Evolutionary conservation across 2,797 vertebrate species (phyloP), one percentile per base, ranked within the genome.

Genomic region (Myotis planiceps): DNA sequence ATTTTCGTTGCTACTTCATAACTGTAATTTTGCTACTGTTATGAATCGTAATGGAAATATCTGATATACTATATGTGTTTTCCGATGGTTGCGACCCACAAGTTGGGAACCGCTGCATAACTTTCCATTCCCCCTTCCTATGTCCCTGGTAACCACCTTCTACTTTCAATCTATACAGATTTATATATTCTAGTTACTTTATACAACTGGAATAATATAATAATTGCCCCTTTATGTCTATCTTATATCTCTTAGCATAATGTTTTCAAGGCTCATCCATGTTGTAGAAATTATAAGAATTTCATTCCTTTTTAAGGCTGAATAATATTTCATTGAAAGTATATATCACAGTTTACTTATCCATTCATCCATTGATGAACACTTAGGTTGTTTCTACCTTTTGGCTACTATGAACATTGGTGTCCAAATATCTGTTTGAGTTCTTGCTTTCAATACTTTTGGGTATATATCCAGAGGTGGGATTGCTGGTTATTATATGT

Each of bases 231-330:
- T 78, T 47, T 75, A 23, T n/a, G 19, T 37, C 37, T 27, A 37
- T 23, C 34, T 65, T 65, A 25, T 25, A 37, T 42, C 2, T 42
- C 4, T 78, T 74, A 29, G 9, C 37, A 58, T 58, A n/a, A 15
- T 39, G 27, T 47, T 88, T 74, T 76, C 60, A 75, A 82, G 45
- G 23, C 84, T 84, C n/a, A 34, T 79, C 29, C n/a, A 74, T 14
- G 18, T 34, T 84, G 32, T 29, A 78, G 75, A 7, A 66, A 25
- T 34, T 7, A 69, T 34, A 21, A 75, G 81, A 34, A 65, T 39
- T 95, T 75, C 60, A 75, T 39, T 82, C 21, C n/a, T 93, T 76
- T 93, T 65, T 42, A 86, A 83, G 66, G 25, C 3, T 78, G 60
- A 81, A 25, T 79, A 72, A 32, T 81, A 87, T 45, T 75, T 82